Percentiles rank a stretch among this genome's conserved stretches.
phyloP scores from a whole-genome alignment of 1,140 invertebrate genomes.

The Apis dorsata region DNA sequence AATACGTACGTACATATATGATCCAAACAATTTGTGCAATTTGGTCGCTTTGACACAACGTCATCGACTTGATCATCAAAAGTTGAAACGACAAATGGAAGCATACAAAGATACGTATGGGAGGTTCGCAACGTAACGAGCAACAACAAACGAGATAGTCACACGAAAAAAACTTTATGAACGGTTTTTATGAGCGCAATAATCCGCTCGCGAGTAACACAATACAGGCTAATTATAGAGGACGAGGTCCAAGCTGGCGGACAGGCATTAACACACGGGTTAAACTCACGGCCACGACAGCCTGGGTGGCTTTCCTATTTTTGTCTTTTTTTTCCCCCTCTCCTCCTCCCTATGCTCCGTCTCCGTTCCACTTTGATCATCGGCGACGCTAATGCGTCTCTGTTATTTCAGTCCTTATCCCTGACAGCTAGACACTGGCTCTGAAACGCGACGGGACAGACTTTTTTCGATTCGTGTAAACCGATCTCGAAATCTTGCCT shows the following conservation, averaged over 20 bases:
- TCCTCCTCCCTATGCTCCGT: conserved; percentile 44
- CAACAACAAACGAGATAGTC: conserved; percentile 44
- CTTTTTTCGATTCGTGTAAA: conserved; percentile 67
- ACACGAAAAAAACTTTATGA: conserved; percentile 69
- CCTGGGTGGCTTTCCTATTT: conserved; percentile 78
- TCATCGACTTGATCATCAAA: no score
- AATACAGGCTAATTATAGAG: conserved; percentile 78
- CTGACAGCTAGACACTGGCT: conserved; percentile 62
- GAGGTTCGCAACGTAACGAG: conserved; percentile 10
- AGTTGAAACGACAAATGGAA: neutral
- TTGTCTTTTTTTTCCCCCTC: conserved; percentile 69
- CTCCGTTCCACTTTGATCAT: conserved; percentile 72
- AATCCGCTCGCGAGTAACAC: conserved; percentile 75
- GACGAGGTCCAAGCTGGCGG: conserved; percentile 64
- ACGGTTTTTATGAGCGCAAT: conserved; percentile 74
- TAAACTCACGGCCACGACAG: conserved; percentile 68
- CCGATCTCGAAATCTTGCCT: conserved; percentile 48
- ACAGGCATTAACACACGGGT: conserved; percentile 70
- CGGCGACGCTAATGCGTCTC: conserved; percentile 76
- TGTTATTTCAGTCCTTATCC: conserved; percentile 77
- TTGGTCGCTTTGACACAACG: no score
- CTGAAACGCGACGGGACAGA: conserved; percentile 21
- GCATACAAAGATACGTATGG: neutral
- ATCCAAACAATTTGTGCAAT: no score
- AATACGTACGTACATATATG: no score